These are phyloP conservation scores for Drosophila paucipuncta DNA, from an alignment of 2,888 invertebrate genomes.

Conservation along the genomic window DNA sequence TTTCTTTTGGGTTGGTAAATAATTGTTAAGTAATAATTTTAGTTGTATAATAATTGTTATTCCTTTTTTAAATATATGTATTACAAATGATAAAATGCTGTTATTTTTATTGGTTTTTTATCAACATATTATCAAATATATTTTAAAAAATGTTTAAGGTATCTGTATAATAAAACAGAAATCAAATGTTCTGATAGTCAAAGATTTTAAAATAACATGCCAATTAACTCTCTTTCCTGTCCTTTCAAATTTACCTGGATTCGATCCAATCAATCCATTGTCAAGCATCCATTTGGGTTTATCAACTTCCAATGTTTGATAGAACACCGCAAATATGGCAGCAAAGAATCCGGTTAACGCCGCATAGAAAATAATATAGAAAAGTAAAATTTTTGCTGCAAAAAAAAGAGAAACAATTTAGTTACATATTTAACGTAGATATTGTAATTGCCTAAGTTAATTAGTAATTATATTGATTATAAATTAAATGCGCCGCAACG, in stretches of 20 bases:
- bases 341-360: conserved; percentile 97
- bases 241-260: conserved; percentile 90
- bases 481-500: neutral
- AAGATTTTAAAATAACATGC: too few relatives aligned
- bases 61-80: neutral
- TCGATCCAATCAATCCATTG: conserved; percentile 94
- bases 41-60: neutral
- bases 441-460: neutral
- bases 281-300: conserved; percentile 96
- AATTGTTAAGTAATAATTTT: neutral
- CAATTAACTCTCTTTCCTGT: neutral
- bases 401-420: conserved; percentile 66
- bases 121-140: too few relatives aligned
- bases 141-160: neutral
- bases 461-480: neutral
- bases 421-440: conserved; percentile 1
- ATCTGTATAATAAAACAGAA: neutral
- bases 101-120: too few relatives aligned
- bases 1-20: neutral
- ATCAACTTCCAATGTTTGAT: conserved; percentile 93
- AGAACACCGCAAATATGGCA: conserved; percentile 97
- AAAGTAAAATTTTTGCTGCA: conserved; percentile 97
- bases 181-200: neutral
- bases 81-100: neutral
- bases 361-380: conserved; percentile 98